Evolutionary conservation across 2,113 vertebrate genomes (phyloP).

Genomic region (Nannobrachium achirus): DNA sequence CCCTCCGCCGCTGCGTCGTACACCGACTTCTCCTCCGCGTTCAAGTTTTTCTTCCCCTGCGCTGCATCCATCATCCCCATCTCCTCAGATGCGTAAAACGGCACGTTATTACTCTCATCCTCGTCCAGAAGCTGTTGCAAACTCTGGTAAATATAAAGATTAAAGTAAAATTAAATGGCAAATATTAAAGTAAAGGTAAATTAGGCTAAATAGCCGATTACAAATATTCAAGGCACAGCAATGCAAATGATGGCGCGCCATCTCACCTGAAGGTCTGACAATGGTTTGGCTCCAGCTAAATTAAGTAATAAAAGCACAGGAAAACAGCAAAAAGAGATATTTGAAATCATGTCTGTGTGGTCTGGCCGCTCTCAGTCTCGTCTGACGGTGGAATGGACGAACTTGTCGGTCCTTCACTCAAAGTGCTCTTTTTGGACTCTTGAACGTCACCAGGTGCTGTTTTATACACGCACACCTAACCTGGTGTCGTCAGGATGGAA

Average conservation of each 20-base stretch:
- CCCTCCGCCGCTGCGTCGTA: slow-evolving; percentile 31
- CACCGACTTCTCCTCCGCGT: slow-evolving; percentile 46
- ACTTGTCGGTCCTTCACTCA: background rate
- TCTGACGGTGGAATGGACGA: background rate
- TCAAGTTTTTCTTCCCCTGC: slow-evolving; percentile 25
- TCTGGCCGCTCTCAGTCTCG: background rate
- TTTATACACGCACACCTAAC: slow-evolving; percentile 65
- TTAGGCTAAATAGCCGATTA: too few species aligned
- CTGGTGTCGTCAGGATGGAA: slow-evolving; percentile 63
- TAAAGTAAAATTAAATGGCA: background rate
- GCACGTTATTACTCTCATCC: slow-evolving; percentile 39
- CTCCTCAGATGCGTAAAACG: slow-evolving; percentile 51
- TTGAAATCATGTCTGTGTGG: slow-evolving; percentile 74
- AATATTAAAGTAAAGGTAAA: background rate
- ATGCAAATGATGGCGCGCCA: too few species aligned
- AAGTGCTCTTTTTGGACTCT: background rate
- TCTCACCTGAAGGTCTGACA: slow-evolving; percentile 74
- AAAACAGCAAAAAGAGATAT: slow-evolving; percentile 56
- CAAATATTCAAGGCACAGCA: too few species aligned
- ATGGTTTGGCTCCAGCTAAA: slow-evolving; percentile 54
- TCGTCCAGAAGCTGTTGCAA: slow-evolving; percentile 74
- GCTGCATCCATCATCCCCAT: background rate
- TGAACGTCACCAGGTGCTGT: slow-evolving; percentile 56
- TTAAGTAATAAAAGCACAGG: slow-evolving; percentile 74
- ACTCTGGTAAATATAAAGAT: slow-evolving; percentile 51